Conservation (phyloP, 2,797 vertebrate species). For the Oceanodroma leucorhoa region DNA sequence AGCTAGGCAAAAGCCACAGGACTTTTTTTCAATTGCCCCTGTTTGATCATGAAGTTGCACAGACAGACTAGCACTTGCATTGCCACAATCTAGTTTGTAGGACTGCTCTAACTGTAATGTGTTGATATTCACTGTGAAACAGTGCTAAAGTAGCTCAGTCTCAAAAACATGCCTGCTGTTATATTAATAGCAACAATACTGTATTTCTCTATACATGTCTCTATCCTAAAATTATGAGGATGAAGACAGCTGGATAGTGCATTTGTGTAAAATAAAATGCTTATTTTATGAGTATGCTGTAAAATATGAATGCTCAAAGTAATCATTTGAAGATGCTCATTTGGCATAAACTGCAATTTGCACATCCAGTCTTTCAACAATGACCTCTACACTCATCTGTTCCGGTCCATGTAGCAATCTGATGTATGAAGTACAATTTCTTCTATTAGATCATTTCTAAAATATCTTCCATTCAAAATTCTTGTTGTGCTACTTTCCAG, state of each 20-base stretch:
- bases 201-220: conserved; percentile 32
- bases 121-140: conserved; percentile 36
- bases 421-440: not conserved
- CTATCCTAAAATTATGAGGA: not conserved
- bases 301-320: not conserved
- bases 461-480: not conserved
- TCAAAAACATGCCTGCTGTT: conserved; percentile 34
- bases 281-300: not conserved
- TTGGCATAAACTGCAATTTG: not conserved
- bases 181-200: conserved; percentile 41
- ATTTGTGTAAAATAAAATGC: not conserved
- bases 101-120: not conserved
- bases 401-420: not conserved
- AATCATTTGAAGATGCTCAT: not conserved
- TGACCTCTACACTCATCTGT: not conserved
- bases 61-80: conserved; percentile 29
- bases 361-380: not conserved
- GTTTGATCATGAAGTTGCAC: not conserved
- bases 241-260: not conserved
- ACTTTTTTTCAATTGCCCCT: not conserved
- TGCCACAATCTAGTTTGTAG: not conserved
- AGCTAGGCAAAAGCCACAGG: not conserved
- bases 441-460: not conserved
- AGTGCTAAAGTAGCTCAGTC: conserved; percentile 44
- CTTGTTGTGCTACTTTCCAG: not conserved